Evolutionary conservation across 1,140 invertebrate genomes (phyloP), one percentile per base, ranked within the genome.

Genomic region (Microplitis mediator): DNA sequence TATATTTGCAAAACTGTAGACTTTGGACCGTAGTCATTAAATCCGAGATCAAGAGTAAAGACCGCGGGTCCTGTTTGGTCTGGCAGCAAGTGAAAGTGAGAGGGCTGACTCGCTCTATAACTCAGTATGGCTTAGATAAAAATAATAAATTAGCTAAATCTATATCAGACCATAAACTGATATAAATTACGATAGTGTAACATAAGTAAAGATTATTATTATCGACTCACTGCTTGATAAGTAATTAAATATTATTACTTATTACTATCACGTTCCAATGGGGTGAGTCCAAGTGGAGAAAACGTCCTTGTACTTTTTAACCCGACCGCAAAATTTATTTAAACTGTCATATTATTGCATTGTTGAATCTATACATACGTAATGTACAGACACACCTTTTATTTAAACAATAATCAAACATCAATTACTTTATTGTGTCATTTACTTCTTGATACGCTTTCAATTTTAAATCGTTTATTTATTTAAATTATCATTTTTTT

Each of bases 41-140:
- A 75, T 76, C 74, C 70, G 67, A 74, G 75, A 73, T 73, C 74
- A 75, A 75, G 73, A 58, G 14, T 58, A 54, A 23, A 23, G 52
- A 31, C 56, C 23, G 56, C 56, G 4, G 63, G 76, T 64, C 76
- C 74, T 51, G 76, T 75, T 77, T 76, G 74, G 76, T 77, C 78
- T 71, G 74, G 1, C 51, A 77, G 70, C 72, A 64, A 79, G 81
- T 84, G 82, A 83, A 84, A 83, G 82, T 84, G 79, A 84, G 79
- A 81, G 79, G 81, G 77, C 69, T 77, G 64, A 36, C 31, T n/a
- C 23, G 23, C 23, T 23, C 23, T 23, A 23, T 36, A 13, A 50
- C 35, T 39, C 8, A 39, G 3, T 14, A n/a, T 5, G 4, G 74
- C 54, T 66, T 70, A 75, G 63, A 74, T 68, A 51, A 72, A 66